Percentiles rank a stretch among this genome's conserved stretches.
These are phyloP conservation scores for Blera fallax DNA, from an alignment of 2,888 invertebrate genomes.

Conservation along the genomic window DNA sequence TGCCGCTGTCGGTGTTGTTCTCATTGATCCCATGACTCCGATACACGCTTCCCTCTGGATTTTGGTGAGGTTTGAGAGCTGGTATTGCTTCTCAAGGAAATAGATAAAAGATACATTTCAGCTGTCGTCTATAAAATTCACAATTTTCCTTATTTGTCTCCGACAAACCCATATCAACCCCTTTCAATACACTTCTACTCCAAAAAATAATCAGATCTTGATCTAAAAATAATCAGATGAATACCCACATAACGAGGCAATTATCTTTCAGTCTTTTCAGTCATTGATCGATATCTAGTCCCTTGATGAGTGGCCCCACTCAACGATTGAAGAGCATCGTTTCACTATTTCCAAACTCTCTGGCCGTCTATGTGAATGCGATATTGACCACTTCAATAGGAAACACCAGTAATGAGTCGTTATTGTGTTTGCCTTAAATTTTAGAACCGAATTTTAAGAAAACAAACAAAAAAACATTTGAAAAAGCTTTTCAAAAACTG, in stretches of 20 bases:
- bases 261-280: conserved; percentile 27
- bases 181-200: no score
- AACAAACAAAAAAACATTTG: not conserved
- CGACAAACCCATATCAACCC: no score
- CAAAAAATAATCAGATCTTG: no score
- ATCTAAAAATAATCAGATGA: conserved; percentile 13
- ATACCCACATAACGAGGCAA: conserved; percentile 39
- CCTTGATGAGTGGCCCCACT: conserved; percentile 20
- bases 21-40: no score
- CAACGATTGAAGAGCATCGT: not conserved
- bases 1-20: no score
- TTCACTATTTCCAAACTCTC: conserved; percentile 2
- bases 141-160: no score
- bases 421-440: not conserved
- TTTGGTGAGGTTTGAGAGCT: no score
- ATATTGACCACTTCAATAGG: conserved; percentile 8
- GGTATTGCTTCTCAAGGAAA: no score
- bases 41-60: no score
- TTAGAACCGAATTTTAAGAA: conserved; percentile 1
- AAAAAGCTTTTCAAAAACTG: not conserved
- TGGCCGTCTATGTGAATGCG: conserved; percentile 10
- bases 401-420: conserved; percentile 10
- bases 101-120: no score
- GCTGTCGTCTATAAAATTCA: no score
- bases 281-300: conserved; percentile 17